Percentiles rank a stretch among this genome's conserved stretches.
phyloP scores from a whole-genome alignment of 2,888 invertebrate species.

The Cephus runcator region DNA sequence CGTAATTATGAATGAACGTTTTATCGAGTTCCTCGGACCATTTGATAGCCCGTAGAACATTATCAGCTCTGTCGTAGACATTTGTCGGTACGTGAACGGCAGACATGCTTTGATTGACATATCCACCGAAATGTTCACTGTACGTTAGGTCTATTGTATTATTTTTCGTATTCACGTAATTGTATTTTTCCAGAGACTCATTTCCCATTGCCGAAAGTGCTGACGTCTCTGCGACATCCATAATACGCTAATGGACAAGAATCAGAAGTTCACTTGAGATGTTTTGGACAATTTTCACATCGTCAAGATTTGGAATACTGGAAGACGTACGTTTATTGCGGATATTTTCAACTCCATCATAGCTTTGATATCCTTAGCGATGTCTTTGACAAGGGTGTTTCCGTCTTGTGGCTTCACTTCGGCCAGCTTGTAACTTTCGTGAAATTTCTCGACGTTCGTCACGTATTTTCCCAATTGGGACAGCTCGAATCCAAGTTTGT shows the following conservation, averaged over 20 bases:
- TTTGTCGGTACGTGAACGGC: slow-evolving; percentile 96
- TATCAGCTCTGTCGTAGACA: slow-evolving; percentile 89
- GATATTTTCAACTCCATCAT: slow-evolving; percentile 92
- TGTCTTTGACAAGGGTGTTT: slow-evolving; percentile 80
- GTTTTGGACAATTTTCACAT: background rate
- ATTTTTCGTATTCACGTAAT: slow-evolving; percentile 58
- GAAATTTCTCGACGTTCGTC: slow-evolving; percentile 81
- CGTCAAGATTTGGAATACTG: background rate
- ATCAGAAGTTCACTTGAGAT: slow-evolving; percentile 1
- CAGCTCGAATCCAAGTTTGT: slow-evolving; percentile 82
- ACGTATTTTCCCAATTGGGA: slow-evolving; percentile 85
- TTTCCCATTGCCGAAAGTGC: slow-evolving; percentile 69
- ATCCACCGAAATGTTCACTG: slow-evolving; percentile 81
- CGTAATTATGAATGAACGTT: slow-evolving; percentile 88
- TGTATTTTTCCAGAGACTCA: slow-evolving; percentile 45
- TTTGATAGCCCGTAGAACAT: slow-evolving; percentile 90
- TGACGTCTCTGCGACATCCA: slow-evolving; percentile 88
- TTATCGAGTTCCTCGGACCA: slow-evolving; percentile 96
- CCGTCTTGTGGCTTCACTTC: slow-evolving; percentile 82
- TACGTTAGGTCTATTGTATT: slow-evolving; percentile 72
- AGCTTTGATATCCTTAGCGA: slow-evolving; percentile 84
- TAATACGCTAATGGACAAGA: slow-evolving; percentile 74
- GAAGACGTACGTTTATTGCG: slow-evolving; percentile 77
- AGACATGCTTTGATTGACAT: slow-evolving; percentile 78
- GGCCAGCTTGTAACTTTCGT: slow-evolving; percentile 85